Evolutionary conservation across 92 coral and sea anemone genomes (phyloP).

Genomic region (Diadumene lineata): DNA sequence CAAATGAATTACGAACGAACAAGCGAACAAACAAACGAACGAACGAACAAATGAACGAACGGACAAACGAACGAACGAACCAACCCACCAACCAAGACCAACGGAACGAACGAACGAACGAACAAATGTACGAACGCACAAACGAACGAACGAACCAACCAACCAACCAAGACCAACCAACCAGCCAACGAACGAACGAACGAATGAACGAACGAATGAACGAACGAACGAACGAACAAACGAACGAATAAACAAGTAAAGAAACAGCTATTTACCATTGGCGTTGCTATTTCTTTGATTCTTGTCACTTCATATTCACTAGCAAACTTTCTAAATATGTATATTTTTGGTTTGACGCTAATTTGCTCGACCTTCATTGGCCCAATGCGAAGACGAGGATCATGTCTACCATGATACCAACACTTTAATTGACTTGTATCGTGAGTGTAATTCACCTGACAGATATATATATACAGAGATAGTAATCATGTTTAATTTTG

Average conservation of each 20-base stretch:
- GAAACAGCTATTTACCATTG: constrained; percentile 50
- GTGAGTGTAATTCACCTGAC: neutral
- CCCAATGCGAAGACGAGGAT: constrained; percentile 66
- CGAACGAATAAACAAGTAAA: neutral
- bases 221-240: neutral
- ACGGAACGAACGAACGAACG: too few relatives aligned
- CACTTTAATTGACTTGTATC: constrained; percentile 29
- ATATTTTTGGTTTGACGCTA: constrained; percentile 63
- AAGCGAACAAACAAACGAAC: neutral
- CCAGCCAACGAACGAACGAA: neutral
- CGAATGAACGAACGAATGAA: neutral
- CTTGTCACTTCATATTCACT: constrained; percentile 59
- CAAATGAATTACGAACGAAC: neutral
- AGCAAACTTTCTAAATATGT: constrained; percentile 66
- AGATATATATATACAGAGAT: neutral
- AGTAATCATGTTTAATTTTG: too few relatives aligned
- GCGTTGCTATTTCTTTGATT: constrained; percentile 72
- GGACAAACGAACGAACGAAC: neutral
- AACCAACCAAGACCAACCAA: neutral
- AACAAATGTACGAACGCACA: neutral
- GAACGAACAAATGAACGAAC: neutral
- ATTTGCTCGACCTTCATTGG: constrained; percentile 85
- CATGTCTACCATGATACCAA: constrained; percentile 73
- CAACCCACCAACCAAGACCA: neutral
- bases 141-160: neutral